Conservation (phyloP, 1,140 invertebrate species). For the Manduca sexta region DNA sequence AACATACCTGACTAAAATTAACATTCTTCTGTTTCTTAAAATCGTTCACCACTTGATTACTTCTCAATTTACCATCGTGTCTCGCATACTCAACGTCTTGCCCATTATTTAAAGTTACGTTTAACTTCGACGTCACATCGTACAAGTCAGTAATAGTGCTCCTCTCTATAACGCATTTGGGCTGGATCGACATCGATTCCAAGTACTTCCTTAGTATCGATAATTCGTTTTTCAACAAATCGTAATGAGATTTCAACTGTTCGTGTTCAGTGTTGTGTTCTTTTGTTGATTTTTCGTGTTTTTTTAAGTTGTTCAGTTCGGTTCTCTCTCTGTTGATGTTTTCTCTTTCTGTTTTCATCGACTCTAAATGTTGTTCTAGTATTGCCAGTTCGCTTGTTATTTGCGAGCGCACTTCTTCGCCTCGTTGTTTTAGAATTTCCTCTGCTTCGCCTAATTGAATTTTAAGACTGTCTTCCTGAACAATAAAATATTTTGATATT, state of each 20-base stretch:
- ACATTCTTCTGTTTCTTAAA: conserved; percentile 59
- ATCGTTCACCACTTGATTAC: conserved; percentile 47
- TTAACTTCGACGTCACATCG: conserved; percentile 9
- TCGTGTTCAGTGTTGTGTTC: conserved; percentile 24
- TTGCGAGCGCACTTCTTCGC: conserved; percentile 48
- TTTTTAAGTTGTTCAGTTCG: conserved; percentile 40
- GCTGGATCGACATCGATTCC: conserved; percentile 20
- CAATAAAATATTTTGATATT: conserved; percentile 6
- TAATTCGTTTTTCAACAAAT: conserved; percentile 40
- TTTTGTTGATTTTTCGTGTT: conserved; percentile 12
- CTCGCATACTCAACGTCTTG: conserved; percentile 18
- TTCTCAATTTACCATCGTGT: conserved; percentile 23
- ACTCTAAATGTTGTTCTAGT: conserved; percentile 35
- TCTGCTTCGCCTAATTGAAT: conserved; percentile 42
- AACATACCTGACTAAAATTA: conserved; percentile 51
- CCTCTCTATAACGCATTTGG: conserved; percentile 37
- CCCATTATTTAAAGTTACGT: conserved; percentile 37
- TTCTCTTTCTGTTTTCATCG: conserved; percentile 48
- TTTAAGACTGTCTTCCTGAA: conserved; percentile 49
- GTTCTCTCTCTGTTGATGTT: conserved; percentile 33
- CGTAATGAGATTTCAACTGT: conserved; percentile 28
- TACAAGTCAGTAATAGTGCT: conserved; percentile 28
- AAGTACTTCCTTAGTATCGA: conserved; percentile 33
- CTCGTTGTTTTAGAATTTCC: conserved; percentile 30
- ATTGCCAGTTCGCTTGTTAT: conserved; percentile 47